Evolutionary conservation across 2,888 invertebrate genomes (phyloP).

Genomic region (Conus canariensis): DNA sequence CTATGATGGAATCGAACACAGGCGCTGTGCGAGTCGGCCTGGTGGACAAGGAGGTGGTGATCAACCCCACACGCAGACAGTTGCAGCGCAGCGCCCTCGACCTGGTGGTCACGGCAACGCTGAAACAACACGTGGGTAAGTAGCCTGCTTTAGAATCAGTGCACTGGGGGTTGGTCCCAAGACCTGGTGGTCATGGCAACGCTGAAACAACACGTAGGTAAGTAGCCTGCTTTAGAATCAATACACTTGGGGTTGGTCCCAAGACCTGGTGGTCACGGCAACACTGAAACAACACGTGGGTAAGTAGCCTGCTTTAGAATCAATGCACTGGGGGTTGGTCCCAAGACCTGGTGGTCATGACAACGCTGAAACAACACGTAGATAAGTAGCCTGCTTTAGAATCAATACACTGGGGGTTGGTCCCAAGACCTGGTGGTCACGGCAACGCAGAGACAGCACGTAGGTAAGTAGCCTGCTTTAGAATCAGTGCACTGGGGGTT

Average conservation of each 20-base stretch:
- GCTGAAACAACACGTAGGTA: constrained; percentile 72
- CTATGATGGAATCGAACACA: constrained; percentile 44
- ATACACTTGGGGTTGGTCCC: constrained; percentile 52
- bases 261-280: constrained; percentile 92
- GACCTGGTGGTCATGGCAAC: constrained; percentile 90
- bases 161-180: constrained; percentile 77
- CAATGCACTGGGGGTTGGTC: no score
- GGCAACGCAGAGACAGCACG: constrained; percentile 77
- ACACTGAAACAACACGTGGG: constrained; percentile 71
- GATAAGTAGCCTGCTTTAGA: constrained; percentile 64
- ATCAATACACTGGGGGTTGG: no score
- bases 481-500: no score
- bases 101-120: constrained; percentile 87
- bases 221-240: constrained; percentile 46
- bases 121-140: constrained; percentile 72
- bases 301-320: constrained; percentile 53
- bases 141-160: constrained; percentile 21
- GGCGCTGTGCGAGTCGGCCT: constrained; percentile 93
- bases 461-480: constrained; percentile 65
- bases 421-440: constrained; percentile 92
- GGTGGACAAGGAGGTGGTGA: constrained; percentile 85
- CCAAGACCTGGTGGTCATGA: constrained; percentile 92
- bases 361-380: constrained; percentile 66
- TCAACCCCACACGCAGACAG: constrained; percentile 93
- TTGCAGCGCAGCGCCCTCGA: constrained; percentile 88